A percentile compares a stretch with the other conserved stretches of the same genome.
These are phyloP conservation scores for Enteromius fasciolatus DNA, from an alignment of 2,797 vertebrate genomes.

Conservation along the genomic window DNA sequence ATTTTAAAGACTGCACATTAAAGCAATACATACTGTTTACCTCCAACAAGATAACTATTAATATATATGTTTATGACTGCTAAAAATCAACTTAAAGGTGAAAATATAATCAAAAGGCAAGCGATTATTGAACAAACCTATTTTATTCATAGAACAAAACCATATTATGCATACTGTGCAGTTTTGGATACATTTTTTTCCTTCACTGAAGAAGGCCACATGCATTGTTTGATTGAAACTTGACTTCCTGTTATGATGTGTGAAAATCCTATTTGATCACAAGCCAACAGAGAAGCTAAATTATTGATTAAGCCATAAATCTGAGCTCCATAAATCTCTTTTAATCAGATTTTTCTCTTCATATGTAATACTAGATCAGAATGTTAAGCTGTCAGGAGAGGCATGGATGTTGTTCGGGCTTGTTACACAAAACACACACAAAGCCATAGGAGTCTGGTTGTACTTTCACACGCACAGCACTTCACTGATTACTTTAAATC, in stretches of 20 bases:
- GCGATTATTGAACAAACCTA: neutral
- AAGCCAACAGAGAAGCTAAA: slow-evolving; percentile 6
- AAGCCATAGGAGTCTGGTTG: neutral
- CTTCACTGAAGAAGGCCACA: neutral
- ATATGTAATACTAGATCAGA: slow-evolving; percentile 24
- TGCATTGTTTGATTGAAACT: neutral
- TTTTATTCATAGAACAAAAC: slow-evolving; percentile 8
- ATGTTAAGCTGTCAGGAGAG: slow-evolving; percentile 18
- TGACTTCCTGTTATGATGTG: slow-evolving; percentile 1
- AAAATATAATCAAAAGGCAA: neutral
- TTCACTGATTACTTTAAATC: neutral
- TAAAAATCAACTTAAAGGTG: neutral
- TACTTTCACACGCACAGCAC: neutral
- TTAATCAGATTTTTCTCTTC: slow-evolving; percentile 13
- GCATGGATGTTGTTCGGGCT: slow-evolving; percentile 16
- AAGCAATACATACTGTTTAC: too few relatives aligned
- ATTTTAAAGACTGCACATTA: neutral
- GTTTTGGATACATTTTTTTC: neutral
- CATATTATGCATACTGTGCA: neutral
- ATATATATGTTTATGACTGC: too few relatives aligned
- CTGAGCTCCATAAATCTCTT: slow-evolving; percentile 23
- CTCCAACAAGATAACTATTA: neutral
- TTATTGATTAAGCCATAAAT: slow-evolving; percentile 33
- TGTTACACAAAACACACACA: neutral
- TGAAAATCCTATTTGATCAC: slow-evolving; percentile 25